Evolutionary conservation across 2,113 vertebrate species (phyloP), one percentile per base, ranked within the genome.

Genomic region (Rana temporaria): DNA sequence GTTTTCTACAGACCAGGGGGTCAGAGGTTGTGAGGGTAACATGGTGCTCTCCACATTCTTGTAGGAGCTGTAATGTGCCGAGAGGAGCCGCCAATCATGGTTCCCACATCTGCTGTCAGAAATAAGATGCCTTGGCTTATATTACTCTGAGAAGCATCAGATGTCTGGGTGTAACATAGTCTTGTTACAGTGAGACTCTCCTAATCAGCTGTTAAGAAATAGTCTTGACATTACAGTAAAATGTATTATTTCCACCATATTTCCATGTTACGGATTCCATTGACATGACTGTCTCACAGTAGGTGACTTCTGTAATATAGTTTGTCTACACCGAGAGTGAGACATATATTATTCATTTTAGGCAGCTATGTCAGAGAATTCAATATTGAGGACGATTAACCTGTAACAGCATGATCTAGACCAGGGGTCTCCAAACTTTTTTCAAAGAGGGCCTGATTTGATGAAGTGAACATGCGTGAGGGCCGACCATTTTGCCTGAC

Each of bases 41-140:
- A 5, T 60, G 67, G 32, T 71, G 55, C 59, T 69, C 19, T 8
- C 20, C 17, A 80, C 66, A 79, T 79, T n/a, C 30, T 30, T 79
- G 78, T 60, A 53, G 52, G 3, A 20, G 76, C 48, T 34, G 63
- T 32, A 67, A 79, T 57, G 3, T 69, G 65, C 67, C 24, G 65
- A 48, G 30, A 70, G 3, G 30, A 26, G 18, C 32, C 66, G 3
- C 78, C 32, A n/a, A n/a, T n/a, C n/a, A 48, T 68, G 26, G 32
- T n/a, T 53, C 16, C 22, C n/a, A 24, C 18, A 22, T 57, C 14
- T 38, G 34, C 55, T 62, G 30, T 18, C 62, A 32, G 78, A 80
- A 70, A 80, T 60, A 62, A 80, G 78, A 80, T 70, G 22, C 78
- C 66, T 52, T 62, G 66, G 66, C 11, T 60, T 80, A 19, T 60